A percentile compares a stretch with the other conserved stretches of the same genome.
Evolutionary conservation across 2,113 vertebrate genomes (phyloP).

Genomic region (Oncorhynchus kisutch): DNA sequence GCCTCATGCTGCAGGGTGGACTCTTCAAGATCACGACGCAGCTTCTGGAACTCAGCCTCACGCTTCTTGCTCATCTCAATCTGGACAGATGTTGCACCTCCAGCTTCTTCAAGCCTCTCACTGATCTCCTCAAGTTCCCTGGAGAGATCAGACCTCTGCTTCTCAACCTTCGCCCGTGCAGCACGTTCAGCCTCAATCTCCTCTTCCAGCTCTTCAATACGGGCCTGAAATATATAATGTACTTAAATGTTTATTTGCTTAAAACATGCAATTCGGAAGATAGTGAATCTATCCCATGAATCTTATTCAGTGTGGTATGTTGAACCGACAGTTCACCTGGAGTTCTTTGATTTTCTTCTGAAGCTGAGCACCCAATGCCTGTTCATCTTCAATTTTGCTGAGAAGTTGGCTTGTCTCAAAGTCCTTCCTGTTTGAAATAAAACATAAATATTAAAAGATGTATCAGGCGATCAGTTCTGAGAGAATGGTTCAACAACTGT

Average conservation of each 20-base stretch:
- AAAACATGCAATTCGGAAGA: too few relatives aligned
- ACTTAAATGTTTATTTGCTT: background rate
- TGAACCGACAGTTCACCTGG: constrained; percentile 67
- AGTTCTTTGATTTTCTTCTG: constrained; percentile 87
- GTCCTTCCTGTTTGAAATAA: constrained; percentile 73
- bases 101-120: constrained; percentile 83
- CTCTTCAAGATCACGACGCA: constrained; percentile 78
- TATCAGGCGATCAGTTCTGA: too few relatives aligned
- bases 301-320: too few relatives aligned
- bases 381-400: constrained; percentile 82
- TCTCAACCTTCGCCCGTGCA: constrained; percentile 82
- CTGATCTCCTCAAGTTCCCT: constrained; percentile 84
- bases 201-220: constrained; percentile 80
- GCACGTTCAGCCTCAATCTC: constrained; percentile 87
- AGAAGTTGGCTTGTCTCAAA: constrained; percentile 81
- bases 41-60: constrained; percentile 82
- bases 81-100: constrained; percentile 84
- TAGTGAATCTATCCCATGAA: too few relatives aligned
- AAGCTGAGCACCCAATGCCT: constrained; percentile 75
- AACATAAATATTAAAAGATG: background rate
- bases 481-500: background rate
- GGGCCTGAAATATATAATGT: constrained; percentile 50
- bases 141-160: constrained; percentile 78
- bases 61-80: constrained; percentile 85
- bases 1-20: constrained; percentile 90